Percentiles rank a stretch among this genome's conserved stretches.
Conservation (phyloP, 2,888 invertebrate species). For the Drosophila aldrichi region DNA sequence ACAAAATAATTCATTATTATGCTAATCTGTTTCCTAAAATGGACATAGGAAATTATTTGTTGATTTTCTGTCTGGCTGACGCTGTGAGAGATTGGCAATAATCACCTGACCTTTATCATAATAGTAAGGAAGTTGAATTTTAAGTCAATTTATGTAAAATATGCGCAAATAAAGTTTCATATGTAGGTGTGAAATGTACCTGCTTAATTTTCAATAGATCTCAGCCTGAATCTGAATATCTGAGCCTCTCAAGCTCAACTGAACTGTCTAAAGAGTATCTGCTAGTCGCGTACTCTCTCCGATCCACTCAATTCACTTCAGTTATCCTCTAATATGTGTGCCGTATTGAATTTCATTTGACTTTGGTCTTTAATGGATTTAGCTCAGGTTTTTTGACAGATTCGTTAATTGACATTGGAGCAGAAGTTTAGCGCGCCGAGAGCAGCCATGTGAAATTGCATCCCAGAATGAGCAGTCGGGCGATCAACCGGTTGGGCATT, state of each 20-base stretch:
- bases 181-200: background rate
- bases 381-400: conserved; percentile 57
- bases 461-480: background rate
- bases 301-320: background rate
- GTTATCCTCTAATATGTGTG: background rate
- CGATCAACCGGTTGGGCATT: conserved; percentile 32
- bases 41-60: background rate
- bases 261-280: background rate
- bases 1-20: background rate
- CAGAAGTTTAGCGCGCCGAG: conserved; percentile 7
- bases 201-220: background rate
- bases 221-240: background rate
- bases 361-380: conserved; percentile 41
- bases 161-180: background rate
- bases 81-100: background rate
- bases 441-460: background rate
- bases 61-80: background rate
- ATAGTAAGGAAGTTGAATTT: background rate
- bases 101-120: background rate
- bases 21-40: background rate
- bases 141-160: background rate
- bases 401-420: conserved; percentile 52
- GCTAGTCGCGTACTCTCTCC: background rate
- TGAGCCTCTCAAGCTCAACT: background rate
- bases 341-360: conserved; percentile 5